Base-by-base conservation (phyloP, 2,113 vertebrate species). In the Bujurquina vittata region DNA sequence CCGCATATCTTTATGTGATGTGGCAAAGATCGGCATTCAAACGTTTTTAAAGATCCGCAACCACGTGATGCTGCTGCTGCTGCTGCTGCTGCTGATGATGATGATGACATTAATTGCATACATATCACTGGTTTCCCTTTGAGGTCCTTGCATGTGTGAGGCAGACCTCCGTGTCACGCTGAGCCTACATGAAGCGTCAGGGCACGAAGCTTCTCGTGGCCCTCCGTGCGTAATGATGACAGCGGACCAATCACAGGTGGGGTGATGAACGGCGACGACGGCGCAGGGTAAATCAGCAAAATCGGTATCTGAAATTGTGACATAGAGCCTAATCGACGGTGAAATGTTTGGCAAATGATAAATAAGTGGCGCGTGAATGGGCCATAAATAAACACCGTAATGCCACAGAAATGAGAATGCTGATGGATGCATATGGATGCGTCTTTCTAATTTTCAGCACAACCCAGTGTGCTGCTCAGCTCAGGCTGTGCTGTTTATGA, bases 221-320 rank as follows among this genome's bases (percentile, higher is more conserved):
- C 60, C 80, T 31, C 89, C 89, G 91, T 91, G 92, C 91, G 89
- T 92, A 91, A 93, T 31, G 88, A 79, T 58, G 86, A 35, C 1
- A 49, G 40, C 75, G 37, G 83, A 89, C 93, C 93, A 94, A 95
- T 95, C 92, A 91, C 74, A 86, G 92, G 88, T 91, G 89, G 67
- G 84, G 85, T 84, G 87, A 91, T 81, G 81, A 81, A 40, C 56
- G 79, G 87, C 90, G 85, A 90, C 88, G 78, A 63, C 79, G 80
- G 89, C 90, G 80, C 77, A 37, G 40, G 87, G 79, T 74, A 90
- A 92, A 93, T 83, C 75, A 73, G 84, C 79, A 37, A 84, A 81
- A 89, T 46, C 74, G 84, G 46, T 6, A 73, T 43, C 59, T 81
- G 73, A 8, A 73, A 80, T 81, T 29, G 20, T 31, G 14, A 72